Conservation (phyloP, 2,113 vertebrate species). For the Callionymus lyra region DNA sequence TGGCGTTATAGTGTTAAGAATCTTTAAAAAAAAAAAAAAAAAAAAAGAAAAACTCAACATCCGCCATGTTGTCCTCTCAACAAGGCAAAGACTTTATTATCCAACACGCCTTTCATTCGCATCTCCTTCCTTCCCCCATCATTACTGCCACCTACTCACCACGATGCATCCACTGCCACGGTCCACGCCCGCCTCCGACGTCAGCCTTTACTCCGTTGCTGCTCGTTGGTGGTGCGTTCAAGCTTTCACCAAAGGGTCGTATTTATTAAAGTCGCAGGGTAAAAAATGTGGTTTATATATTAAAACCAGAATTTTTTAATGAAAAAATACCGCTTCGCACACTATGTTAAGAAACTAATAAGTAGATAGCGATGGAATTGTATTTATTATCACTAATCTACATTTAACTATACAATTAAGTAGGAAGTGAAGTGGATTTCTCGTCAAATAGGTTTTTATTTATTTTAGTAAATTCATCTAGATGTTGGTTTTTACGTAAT, state of each 20-base stretch:
- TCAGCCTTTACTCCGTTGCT: slow-evolving; percentile 38
- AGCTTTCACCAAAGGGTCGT: accelerated
- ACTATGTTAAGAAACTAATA: too few species aligned
- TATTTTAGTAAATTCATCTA: too few species aligned
- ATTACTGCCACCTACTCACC: slow-evolving; percentile 50
- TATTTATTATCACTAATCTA: too few species aligned
- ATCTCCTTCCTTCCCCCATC: slow-evolving; percentile 47
- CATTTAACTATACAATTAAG: too few species aligned
- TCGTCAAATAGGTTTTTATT: too few species aligned
- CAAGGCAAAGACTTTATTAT: slow-evolving; percentile 10
- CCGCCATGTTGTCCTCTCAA: slow-evolving; percentile 9
- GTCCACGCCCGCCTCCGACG: slow-evolving; percentile 59
- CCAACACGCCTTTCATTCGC: slow-evolving; percentile 24
- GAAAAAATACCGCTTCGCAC: too few species aligned
- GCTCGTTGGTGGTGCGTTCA: slow-evolving; percentile 26
- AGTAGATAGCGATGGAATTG: too few species aligned
- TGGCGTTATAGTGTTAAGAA: too few species aligned
- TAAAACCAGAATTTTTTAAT: too few species aligned
- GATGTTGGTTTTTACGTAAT: too few species aligned
- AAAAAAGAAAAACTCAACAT: not conserved
- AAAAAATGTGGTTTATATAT: too few species aligned
- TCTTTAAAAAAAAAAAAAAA: not conserved
- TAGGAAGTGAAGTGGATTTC: too few species aligned
- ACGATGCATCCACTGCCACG: slow-evolving; percentile 37
- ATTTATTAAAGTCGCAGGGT: accelerated